Evolutionary conservation across 2,888 invertebrate species (phyloP).

Genomic region (Tipula confusa): DNA sequence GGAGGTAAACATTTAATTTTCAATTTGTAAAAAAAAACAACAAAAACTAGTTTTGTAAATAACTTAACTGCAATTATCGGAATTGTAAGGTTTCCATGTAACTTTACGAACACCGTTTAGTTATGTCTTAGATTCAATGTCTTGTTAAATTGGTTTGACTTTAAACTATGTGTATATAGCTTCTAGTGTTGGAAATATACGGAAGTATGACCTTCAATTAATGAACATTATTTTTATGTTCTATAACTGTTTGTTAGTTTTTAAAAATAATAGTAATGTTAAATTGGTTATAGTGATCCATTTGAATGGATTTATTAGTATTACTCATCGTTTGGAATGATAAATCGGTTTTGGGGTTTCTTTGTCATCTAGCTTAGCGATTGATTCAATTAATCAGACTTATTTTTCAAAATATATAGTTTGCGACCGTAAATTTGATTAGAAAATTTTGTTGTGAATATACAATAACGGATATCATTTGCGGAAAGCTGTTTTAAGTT

Average conservation of each 20-base stretch:
- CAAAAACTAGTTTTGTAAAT: background rate
- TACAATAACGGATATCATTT: too few species aligned
- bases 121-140: background rate
- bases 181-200: background rate
- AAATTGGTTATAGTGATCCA: background rate
- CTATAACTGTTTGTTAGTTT: background rate
- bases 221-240: background rate
- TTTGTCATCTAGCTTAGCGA: too few species aligned
- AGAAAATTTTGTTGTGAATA: too few species aligned
- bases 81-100: background rate
- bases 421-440: too few species aligned
- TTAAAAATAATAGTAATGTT: background rate
- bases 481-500: too few species aligned
- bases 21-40: background rate
- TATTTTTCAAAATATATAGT: too few species aligned
- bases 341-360: too few species aligned
- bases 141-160: background rate
- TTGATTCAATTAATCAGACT: too few species aligned
- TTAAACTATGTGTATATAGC: background rate
- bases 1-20: background rate
- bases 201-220: conserved; percentile 8
- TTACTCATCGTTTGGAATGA: background rate
- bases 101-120: background rate
- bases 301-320: background rate
- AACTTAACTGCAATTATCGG: background rate